These are phyloP conservation scores for Hirtodrosophila confusa DNA, from an alignment of 2,888 invertebrate genomes.

Conservation along the genomic window DNA sequence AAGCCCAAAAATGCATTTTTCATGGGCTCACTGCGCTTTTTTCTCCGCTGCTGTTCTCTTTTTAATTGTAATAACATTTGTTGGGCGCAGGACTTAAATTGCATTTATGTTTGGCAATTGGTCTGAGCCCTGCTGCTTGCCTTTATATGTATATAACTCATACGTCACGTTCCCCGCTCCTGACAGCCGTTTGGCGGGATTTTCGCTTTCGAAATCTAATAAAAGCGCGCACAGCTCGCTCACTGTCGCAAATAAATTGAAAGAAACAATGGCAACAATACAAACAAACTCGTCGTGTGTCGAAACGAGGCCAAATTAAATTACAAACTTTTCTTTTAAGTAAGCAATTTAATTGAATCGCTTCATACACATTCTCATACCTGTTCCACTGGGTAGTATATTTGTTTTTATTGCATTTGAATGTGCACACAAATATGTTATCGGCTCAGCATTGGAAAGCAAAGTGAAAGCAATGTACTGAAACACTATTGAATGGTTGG, in stretches of 20 bases:
- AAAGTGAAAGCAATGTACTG: background rate
- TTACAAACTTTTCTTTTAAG: conserved; percentile 72
- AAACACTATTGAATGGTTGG: too few relatives aligned
- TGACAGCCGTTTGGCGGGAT: conserved; percentile 16
- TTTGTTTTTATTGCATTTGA: conserved; percentile 43
- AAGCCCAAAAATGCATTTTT: conserved; percentile 77
- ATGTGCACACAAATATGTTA: conserved; percentile 15
- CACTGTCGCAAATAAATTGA: conserved; percentile 47
- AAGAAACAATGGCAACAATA: conserved; percentile 40
- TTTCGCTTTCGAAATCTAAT: conserved; percentile 64
- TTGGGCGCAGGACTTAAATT: conserved; percentile 64
- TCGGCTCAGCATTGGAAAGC: conserved; percentile 11
- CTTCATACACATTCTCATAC: conserved; percentile 18
- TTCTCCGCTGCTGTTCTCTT: conserved; percentile 23
- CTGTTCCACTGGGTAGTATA: conserved; percentile 2
- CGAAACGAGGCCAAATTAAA: conserved; percentile 68
- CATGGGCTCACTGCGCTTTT: conserved; percentile 54
- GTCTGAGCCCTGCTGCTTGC: conserved; percentile 37
- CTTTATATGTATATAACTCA: conserved; percentile 50
- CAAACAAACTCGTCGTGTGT: conserved; percentile 40
- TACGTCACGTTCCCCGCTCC: conserved; percentile 41
- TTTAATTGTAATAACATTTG: conserved; percentile 79
- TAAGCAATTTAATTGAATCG: conserved; percentile 70
- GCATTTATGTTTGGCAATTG: conserved; percentile 75
- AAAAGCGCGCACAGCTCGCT: conserved; percentile 39